Evolutionary conservation across 1,140 invertebrate genomes (phyloP).

Genomic region (Campodea augens): DNA sequence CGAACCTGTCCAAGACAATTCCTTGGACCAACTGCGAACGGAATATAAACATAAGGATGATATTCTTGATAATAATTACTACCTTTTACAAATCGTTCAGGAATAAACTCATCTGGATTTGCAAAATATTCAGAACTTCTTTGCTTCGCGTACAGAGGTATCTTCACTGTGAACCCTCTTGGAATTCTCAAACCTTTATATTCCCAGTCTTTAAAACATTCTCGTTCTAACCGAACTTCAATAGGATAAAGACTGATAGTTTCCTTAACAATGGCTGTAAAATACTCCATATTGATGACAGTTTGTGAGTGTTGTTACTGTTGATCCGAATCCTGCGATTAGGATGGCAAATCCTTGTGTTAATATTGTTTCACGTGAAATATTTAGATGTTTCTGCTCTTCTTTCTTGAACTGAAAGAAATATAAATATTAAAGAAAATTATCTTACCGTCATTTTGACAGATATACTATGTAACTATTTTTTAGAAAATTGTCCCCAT

Average conservation of each 20-base stretch:
- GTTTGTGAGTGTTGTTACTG: too few species aligned
- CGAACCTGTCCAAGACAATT: conserved; percentile 23
- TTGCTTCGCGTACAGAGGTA: conserved; percentile 41
- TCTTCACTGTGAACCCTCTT: conserved; percentile 31
- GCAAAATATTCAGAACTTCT: conserved; percentile 33
- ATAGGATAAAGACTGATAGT: conserved; percentile 8
- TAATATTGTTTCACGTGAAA: too few species aligned
- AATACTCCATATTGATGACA: conserved; percentile 10
- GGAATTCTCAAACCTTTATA: conserved; percentile 9
- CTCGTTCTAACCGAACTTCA: conserved; percentile 11
- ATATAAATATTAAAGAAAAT: too few species aligned
- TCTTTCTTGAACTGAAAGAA: too few species aligned
- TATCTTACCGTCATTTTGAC: too few species aligned
- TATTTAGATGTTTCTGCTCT: too few species aligned
- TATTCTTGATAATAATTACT: too few species aligned
- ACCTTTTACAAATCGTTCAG: conserved; percentile 31
- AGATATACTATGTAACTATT: too few species aligned
- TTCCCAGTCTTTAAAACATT: conserved; percentile 13
- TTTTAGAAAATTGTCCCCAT: too few species aligned
- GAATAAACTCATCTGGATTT: conserved; percentile 37
- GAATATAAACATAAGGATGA: conserved; percentile 24
- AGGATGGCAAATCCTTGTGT: too few species aligned
- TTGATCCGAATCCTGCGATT: too few species aligned
- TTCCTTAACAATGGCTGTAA: conserved; percentile 11
- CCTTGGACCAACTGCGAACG: conserved; percentile 33